Conservation (phyloP, 2,888 invertebrate species). For the Troilus luridus region DNA sequence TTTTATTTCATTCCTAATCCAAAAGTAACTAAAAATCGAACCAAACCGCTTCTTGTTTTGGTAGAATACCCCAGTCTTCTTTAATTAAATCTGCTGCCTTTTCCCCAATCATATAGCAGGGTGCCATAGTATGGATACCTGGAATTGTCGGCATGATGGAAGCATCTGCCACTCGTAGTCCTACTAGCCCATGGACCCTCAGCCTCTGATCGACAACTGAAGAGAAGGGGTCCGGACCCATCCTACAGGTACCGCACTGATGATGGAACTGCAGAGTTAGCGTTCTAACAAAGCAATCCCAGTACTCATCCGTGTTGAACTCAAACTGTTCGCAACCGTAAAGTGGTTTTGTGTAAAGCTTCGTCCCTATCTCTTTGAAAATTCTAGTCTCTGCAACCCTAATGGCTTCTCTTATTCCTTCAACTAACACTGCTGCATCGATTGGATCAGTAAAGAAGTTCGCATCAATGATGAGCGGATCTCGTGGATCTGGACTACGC, state of each 20-base stretch:
- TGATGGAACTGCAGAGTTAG: constrained; percentile 82
- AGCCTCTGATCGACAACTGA: constrained; percentile 68
- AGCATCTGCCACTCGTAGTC: constrained; percentile 72
- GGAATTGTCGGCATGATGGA: constrained; percentile 74
- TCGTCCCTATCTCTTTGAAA: constrained; percentile 73
- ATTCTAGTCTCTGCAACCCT: constrained; percentile 72
- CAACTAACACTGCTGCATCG: constrained; percentile 79
- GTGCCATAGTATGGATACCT: constrained; percentile 73
- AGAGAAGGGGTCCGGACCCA: constrained; percentile 65
- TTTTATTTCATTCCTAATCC: too few species aligned
- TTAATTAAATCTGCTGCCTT: constrained; percentile 73
- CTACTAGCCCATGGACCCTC: constrained; percentile 70
- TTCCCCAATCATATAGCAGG: constrained; percentile 74
- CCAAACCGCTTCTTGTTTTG: neutral
- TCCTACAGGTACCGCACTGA: constrained; percentile 69
- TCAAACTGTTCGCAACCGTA: constrained; percentile 77
- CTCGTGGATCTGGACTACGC: constrained; percentile 68
- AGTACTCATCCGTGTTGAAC: constrained; percentile 80
- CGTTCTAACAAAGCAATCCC: constrained; percentile 81
- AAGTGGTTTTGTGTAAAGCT: constrained; percentile 74
- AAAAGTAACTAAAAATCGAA: neutral
- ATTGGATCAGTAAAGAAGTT: constrained; percentile 81
- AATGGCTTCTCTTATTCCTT: constrained; percentile 73
- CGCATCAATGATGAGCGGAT: constrained; percentile 83
- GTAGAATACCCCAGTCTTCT: constrained; percentile 64